Evolutionary conservation across 2,888 invertebrate species (phyloP).

Genomic region (Alloplasta piceator): DNA sequence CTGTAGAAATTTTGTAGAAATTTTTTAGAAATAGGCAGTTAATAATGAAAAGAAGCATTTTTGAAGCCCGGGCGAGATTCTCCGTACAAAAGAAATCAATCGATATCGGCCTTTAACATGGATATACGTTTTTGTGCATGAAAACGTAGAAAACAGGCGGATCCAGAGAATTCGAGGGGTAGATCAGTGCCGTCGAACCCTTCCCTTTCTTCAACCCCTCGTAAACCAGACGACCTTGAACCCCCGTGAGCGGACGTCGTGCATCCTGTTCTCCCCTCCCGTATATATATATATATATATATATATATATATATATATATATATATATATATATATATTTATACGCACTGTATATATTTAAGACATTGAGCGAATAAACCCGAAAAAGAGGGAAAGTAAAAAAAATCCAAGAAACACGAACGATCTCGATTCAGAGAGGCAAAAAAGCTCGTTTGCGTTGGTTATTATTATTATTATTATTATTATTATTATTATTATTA

Average conservation of each 20-base stretch:
- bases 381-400: constrained; percentile 30
- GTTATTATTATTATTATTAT: too few species aligned
- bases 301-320: constrained; percentile 13
- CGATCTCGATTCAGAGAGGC: constrained; percentile 11
- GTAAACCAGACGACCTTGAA: constrained; percentile 68
- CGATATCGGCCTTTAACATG: constrained; percentile 16
- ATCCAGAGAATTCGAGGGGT: constrained; percentile 60
- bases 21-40: too few species aligned
- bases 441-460: constrained; percentile 11
- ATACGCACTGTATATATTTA: neutral
- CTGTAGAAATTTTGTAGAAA: too few species aligned
- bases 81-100: constrained; percentile 10
- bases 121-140: neutral
- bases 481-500: too few species aligned
- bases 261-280: constrained; percentile 44
- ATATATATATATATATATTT: neutral
- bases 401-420: constrained; percentile 30
- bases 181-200: constrained; percentile 67
- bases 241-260: constrained; percentile 57
- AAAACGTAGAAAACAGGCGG: constrained; percentile 28
- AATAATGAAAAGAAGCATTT: too few species aligned
- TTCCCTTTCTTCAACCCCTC: constrained; percentile 55
- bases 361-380: constrained; percentile 15
- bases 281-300: neutral
- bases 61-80: too few species aligned